Evolutionary conservation across 2,888 invertebrate genomes (phyloP), one percentile per base, ranked within the genome.

Genomic region (Poecilobothrus nobilitatus): DNA sequence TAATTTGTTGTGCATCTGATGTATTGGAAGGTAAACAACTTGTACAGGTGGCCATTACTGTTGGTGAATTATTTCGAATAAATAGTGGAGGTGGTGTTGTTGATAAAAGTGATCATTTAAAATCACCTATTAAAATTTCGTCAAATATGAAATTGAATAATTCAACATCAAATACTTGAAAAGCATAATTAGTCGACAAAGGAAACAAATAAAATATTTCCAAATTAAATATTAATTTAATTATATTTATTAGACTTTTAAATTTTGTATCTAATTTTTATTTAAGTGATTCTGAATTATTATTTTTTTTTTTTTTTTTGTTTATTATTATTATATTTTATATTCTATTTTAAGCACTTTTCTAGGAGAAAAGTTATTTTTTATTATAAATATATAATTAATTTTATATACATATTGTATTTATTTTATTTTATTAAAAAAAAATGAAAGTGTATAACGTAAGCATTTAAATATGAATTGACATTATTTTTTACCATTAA

Each of bases 11-110:
- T 80, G 89, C 95, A 61, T 90, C 93, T 53, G 95, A 95, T 81
- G 92, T 96, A n/a, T 84, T 96, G 65, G 95, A 95, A 82, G 94
- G 94, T 69, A 91, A 94, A 78, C 92, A 92, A 1, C 87, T 92
- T 18, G 91, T 93, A 2, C 91, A 94, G 78, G 90, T 95, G 33
- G 94, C 95, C 66, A 90, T 93, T 72, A 95, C 95, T 0, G 94
- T 95, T 27, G 88, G 90, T 1, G 94, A 94, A 80, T 83, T 95
- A 20, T 85, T 94, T 67, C 86, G 90, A 71, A 86, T 92, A 79
- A 86, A 89, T 74, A 84, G 84, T 67, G 75, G 73, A 67, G 74
- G 74, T 69, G 65, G 34, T 4, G 67, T 41, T 44, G 10, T 44
- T 22, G 65, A 67, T 18, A 22, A 27, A 15, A 68, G 37, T 53